phyloP scores from a whole-genome alignment of 2,888 invertebrate genomes.

The Lissonota sp. region DNA sequence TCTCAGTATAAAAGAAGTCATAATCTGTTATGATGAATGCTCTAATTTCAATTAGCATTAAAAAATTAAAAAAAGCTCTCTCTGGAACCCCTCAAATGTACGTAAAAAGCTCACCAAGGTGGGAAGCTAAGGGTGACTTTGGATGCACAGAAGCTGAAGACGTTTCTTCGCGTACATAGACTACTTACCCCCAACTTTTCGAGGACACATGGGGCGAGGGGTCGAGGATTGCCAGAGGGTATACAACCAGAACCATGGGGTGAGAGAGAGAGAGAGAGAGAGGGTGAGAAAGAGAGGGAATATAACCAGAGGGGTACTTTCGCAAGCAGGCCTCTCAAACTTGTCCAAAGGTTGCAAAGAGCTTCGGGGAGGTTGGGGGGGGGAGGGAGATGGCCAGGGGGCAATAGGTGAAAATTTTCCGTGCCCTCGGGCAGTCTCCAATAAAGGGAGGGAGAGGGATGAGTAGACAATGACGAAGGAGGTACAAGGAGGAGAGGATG shows the following conservation, averaged over 20 bases:
- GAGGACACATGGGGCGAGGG: constrained; percentile 9
- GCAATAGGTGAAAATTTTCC: constrained; percentile 60
- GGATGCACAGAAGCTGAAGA: constrained; percentile 19
- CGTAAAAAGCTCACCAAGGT: not conserved
- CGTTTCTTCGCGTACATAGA: constrained; percentile 27
- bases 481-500: constrained; percentile 35
- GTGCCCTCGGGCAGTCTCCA: constrained; percentile 66
- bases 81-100: no score
- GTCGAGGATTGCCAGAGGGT: constrained; percentile 60
- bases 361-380: not conserved
- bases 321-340: constrained; percentile 47
- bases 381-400: not conserved
- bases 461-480: no score
- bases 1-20: no score
- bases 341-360: constrained; percentile 43
- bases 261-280: not conserved
- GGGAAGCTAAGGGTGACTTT: not conserved
- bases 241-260: not conserved
- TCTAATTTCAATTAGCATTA: no score
- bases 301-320: constrained; percentile 29
- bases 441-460: no score
- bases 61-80: no score
- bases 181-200: constrained; percentile 42
- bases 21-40: no score
- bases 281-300: constrained; percentile 16